Conservation (phyloP, 1,140 invertebrate genomes). For the Drosophila ercepeae region DNA sequence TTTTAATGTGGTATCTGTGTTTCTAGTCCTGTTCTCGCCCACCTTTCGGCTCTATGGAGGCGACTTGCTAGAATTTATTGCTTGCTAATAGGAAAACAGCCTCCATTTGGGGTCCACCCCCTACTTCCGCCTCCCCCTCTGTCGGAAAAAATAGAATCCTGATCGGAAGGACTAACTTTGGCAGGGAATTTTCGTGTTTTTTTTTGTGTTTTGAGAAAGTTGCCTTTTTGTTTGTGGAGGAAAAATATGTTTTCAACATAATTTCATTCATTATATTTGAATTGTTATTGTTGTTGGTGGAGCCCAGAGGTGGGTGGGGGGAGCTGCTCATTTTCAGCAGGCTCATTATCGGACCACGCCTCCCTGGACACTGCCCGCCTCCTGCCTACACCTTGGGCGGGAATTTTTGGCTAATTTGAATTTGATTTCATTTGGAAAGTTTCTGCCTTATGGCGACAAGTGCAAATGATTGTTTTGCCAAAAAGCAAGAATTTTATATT, state of each 20-base stretch:
- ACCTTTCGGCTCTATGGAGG: slow-evolving; percentile 56
- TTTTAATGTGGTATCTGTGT: slow-evolving; percentile 44
- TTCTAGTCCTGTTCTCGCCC: slow-evolving; percentile 34
- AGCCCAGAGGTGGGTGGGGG: background rate
- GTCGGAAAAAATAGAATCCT: background rate
- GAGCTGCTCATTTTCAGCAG: slow-evolving; percentile 56
- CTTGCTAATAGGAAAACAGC: slow-evolving; percentile 74
- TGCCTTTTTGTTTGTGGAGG: slow-evolving; percentile 7
- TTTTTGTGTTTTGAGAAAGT: background rate
- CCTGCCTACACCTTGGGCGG: slow-evolving; percentile 1
- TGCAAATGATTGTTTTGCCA: slow-evolving; percentile 39
- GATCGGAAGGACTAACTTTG: slow-evolving; percentile 44
- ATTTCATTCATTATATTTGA: slow-evolving; percentile 71
- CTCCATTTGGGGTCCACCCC: slow-evolving; percentile 4
- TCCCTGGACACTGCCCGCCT: background rate
- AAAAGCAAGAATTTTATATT: background rate
- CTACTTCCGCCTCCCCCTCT: background rate
- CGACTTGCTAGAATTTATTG: slow-evolving; percentile 63
- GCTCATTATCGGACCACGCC: slow-evolving; percentile 41
- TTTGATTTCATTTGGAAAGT: slow-evolving; percentile 72
- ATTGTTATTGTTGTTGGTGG: slow-evolving; percentile 47
- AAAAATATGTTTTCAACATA: slow-evolving; percentile 73
- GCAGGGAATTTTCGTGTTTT: slow-evolving; percentile 19
- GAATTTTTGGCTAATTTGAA: slow-evolving; percentile 68
- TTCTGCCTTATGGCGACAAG: slow-evolving; percentile 43